Percentiles rank a stretch among this genome's conserved stretches.
phyloP scores from a whole-genome alignment of 2,797 vertebrate genomes.

The Esox lucius region DNA sequence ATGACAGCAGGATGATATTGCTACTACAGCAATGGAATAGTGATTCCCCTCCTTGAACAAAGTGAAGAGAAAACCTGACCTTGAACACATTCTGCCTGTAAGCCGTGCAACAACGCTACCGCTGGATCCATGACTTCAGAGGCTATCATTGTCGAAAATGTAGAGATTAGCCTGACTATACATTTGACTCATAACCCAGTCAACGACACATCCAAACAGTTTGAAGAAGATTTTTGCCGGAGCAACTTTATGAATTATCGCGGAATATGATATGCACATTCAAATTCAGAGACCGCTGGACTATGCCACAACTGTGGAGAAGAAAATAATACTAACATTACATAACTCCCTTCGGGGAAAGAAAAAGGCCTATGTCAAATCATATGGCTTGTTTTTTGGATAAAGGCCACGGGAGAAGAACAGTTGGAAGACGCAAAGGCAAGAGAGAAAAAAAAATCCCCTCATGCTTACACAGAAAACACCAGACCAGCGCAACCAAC shows the following conservation, averaged over 20 bases:
- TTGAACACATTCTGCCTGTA: slow-evolving; percentile 46
- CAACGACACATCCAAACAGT: slow-evolving; percentile 15
- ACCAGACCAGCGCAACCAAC: slow-evolving; percentile 39
- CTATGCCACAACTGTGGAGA: slow-evolving; percentile 24
- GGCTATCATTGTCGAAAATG: slow-evolving; percentile 57
- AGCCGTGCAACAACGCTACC: slow-evolving; percentile 54
- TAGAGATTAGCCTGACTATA: slow-evolving; percentile 32
- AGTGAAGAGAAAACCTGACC: slow-evolving; percentile 57
- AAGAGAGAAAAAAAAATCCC: slow-evolving; percentile 41
- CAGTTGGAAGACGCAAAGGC: slow-evolving; percentile 30
- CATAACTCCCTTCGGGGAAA: slow-evolving; percentile 53
- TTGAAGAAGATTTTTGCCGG: slow-evolving; percentile 29
- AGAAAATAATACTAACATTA: slow-evolving; percentile 27
- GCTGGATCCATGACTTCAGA: slow-evolving; percentile 59
- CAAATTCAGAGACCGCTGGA: slow-evolving; percentile 31
- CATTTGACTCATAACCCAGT: slow-evolving; percentile 19
- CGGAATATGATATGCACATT: slow-evolving; percentile 20
- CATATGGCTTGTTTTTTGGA: slow-evolving; percentile 55
- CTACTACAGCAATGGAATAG: slow-evolving; percentile 38
- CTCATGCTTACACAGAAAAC: not conserved
- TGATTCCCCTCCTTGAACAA: slow-evolving; percentile 49
- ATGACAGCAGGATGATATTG: slow-evolving; percentile 34
- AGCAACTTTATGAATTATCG: slow-evolving; percentile 31
- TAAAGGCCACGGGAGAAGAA: slow-evolving; percentile 55
- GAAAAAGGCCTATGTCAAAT: slow-evolving; percentile 48